Evolutionary conservation across 2,113 vertebrate genomes (phyloP).

Genomic region (Thryonomys swinderianus): DNA sequence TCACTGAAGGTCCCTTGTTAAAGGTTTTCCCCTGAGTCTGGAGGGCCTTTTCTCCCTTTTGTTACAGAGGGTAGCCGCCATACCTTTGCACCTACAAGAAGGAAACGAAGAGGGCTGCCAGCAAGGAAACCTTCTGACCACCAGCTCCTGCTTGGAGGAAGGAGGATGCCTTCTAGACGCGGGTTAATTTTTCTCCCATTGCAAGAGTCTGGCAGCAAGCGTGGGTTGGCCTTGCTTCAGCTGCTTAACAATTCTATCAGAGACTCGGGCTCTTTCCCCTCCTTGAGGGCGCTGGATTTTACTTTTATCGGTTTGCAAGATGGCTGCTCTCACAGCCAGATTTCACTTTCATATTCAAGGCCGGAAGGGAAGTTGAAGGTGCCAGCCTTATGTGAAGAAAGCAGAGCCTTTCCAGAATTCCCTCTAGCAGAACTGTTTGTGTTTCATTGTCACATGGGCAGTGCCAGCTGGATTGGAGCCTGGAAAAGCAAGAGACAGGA

Average conservation of each 20-base stretch:
- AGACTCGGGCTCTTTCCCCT: not conserved
- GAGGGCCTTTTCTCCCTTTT: not conserved
- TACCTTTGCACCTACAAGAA: not conserved
- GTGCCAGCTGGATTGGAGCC: slow-evolving; percentile 67
- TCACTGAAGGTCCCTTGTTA: not conserved
- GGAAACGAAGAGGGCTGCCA: not conserved
- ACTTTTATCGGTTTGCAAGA: slow-evolving; percentile 40
- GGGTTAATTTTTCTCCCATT: not conserved
- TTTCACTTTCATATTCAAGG: slow-evolving; percentile 53
- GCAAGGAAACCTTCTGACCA: not conserved
- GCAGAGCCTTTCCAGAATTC: slow-evolving; percentile 56
- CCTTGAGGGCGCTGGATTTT: not conserved
- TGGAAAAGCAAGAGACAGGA: slow-evolving; percentile 69
- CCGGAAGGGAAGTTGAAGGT: slow-evolving; percentile 31
- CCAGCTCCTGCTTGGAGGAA: not conserved
- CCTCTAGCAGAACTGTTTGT: slow-evolving; percentile 35
- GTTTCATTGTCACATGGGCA: slow-evolving; percentile 65
- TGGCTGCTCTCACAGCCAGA: slow-evolving; percentile 1
- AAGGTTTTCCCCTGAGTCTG: not conserved
- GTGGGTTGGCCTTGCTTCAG: not conserved
- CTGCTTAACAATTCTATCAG: slow-evolving; percentile 41
- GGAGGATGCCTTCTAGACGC: not conserved
- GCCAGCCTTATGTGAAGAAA: slow-evolving; percentile 56
- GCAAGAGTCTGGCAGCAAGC: not conserved
- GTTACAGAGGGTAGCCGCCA: not conserved